Conservation (phyloP, 1,140 invertebrate genomes). For the Eupeodes corollae region DNA sequence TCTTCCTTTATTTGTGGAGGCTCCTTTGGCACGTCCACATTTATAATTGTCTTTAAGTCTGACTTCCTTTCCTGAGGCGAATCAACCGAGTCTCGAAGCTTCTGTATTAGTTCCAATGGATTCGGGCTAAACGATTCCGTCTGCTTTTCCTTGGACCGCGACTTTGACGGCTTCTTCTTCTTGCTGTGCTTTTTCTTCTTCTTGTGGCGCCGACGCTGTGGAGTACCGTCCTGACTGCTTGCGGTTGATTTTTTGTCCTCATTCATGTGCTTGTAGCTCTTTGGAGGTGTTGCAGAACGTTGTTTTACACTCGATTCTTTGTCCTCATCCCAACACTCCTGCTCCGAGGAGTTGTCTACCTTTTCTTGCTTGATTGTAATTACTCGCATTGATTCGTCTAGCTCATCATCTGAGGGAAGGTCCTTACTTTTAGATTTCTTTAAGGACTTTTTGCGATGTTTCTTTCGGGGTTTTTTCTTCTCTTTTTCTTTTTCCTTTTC, state of each 20-base stretch:
- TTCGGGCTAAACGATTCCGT: slow-evolving; percentile 10
- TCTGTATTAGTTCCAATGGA: no score
- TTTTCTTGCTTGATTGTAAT: neutral
- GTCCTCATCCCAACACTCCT: slow-evolving; percentile 1
- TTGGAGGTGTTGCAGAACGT: neutral
- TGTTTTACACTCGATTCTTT: neutral
- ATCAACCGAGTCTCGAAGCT: no score
- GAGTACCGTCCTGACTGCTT: slow-evolving; percentile 1
- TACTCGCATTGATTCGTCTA: neutral
- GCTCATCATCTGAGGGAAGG: neutral
- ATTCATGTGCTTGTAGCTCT: neutral
- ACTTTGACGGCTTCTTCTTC: neutral
- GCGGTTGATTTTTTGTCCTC: neutral
- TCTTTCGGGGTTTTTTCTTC: no score
- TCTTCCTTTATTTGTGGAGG: no score
- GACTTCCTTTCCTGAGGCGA: no score
- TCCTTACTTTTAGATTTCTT: no score
- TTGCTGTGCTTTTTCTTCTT: neutral
- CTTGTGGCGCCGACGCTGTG: slow-evolving; percentile 1
- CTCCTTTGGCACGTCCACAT: no score
- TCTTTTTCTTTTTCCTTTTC: no score
- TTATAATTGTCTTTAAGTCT: no score
- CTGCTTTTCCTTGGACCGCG: slow-evolving; percentile 19
- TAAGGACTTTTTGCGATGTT: no score
- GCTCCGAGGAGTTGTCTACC: no score